phyloP scores from a whole-genome alignment of 2,888 invertebrate genomes.

The Acleris sparsana region DNA sequence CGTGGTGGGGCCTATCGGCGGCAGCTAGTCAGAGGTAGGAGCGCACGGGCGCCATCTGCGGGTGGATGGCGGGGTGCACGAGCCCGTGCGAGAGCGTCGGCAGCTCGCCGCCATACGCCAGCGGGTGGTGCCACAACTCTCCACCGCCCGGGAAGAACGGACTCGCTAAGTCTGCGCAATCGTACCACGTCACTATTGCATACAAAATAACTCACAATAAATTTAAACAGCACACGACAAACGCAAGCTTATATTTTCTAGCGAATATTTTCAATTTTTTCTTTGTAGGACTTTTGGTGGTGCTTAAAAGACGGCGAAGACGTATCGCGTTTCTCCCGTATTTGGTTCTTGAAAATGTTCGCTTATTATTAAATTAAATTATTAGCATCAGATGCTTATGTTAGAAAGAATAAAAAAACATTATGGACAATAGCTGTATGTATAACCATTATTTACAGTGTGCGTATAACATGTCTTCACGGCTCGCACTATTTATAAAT shows the following conservation, averaged over 20 bases:
- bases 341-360: too few relatives aligned
- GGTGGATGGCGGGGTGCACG: constrained; percentile 98
- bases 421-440: not conserved
- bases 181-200: constrained; percentile 43
- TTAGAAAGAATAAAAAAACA: not conserved
- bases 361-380: constrained; percentile 31
- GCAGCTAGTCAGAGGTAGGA: constrained; percentile 99
- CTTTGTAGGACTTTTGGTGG: too few relatives aligned
- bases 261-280: too few relatives aligned
- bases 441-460: constrained; percentile 56
- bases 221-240: constrained; percentile 32
- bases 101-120: constrained; percentile 91
- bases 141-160: constrained; percentile 95
- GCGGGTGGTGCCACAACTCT: constrained; percentile 97
- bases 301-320: too few relatives aligned
- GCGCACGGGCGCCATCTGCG: constrained; percentile 97
- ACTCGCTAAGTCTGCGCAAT: constrained; percentile 93
- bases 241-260: too few relatives aligned
- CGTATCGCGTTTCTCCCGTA: too few relatives aligned
- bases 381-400: constrained; percentile 37
- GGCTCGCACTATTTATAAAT: constrained; percentile 41
- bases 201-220: constrained; percentile 40
- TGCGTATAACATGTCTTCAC: constrained; percentile 70
- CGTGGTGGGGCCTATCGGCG: constrained; percentile 89
- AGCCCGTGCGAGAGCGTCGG: constrained; percentile 94